Conservation (phyloP, 2,888 invertebrate genomes). For the Epinotia bilunana region DNA sequence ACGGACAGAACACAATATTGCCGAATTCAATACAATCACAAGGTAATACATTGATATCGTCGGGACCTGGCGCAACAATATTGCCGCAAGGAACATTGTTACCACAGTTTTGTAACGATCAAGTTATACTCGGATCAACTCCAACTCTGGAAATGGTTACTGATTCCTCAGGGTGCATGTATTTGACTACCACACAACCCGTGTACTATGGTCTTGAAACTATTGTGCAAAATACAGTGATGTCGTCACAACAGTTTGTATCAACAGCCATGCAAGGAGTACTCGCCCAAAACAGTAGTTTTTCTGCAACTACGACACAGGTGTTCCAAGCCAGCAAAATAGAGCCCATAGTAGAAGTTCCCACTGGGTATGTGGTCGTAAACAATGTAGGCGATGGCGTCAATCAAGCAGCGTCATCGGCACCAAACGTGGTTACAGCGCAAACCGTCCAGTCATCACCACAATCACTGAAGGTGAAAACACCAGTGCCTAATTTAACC, state of each 20-base stretch:
- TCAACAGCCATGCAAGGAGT: conserved; percentile 92
- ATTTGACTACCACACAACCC: conserved; percentile 87
- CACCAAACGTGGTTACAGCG: conserved; percentile 75
- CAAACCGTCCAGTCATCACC: conserved; percentile 76
- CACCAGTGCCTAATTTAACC: conserved; percentile 76
- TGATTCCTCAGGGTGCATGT: conserved; percentile 84
- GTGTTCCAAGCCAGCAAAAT: conserved; percentile 94
- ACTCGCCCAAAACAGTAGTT: conserved; percentile 91
- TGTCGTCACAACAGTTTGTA: conserved; percentile 95
- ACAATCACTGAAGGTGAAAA: conserved; percentile 73
- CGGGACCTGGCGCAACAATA: conserved; percentile 84
- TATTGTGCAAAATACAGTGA: conserved; percentile 94
- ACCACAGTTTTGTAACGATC: conserved; percentile 84
- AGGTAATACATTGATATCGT: conserved; percentile 81
- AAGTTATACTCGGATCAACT: conserved; percentile 85
- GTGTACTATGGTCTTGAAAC: conserved; percentile 94
- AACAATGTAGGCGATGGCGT: conserved; percentile 85
- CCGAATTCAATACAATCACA: conserved; percentile 81
- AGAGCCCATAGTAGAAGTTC: conserved; percentile 91
- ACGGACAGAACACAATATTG: conserved; percentile 80
- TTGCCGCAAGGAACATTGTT: conserved; percentile 85
- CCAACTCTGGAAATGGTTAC: conserved; percentile 87
- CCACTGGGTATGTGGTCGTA: conserved; percentile 88
- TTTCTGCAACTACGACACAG: conserved; percentile 92
- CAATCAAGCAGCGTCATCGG: conserved; percentile 65